Evolutionary conservation across 1,140 invertebrate species (phyloP).

Genomic region (Drosophila ogumai): DNA sequence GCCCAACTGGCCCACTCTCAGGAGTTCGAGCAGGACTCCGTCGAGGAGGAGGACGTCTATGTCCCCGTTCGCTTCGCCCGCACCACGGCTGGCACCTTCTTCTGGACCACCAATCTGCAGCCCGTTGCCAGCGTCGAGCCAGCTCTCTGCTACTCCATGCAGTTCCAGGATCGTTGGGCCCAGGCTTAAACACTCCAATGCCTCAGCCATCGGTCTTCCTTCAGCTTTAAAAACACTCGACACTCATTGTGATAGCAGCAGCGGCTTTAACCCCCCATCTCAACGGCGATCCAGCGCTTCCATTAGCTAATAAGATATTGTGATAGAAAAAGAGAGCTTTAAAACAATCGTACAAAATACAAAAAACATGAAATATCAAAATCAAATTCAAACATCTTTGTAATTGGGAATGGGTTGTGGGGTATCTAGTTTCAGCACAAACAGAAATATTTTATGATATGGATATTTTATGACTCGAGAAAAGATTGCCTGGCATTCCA

Average conservation of each 20-base stretch:
- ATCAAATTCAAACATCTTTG: conserved; percentile 54
- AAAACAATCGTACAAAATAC: conserved; percentile 61
- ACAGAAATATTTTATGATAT: conserved; percentile 6
- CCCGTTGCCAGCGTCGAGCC: conserved; percentile 80
- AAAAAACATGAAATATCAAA: conserved; percentile 52
- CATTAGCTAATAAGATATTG: conserved; percentile 76
- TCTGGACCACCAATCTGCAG: conserved; percentile 86
- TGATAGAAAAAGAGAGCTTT: conserved; percentile 77
- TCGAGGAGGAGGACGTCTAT: conserved; percentile 72
- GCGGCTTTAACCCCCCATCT: conserved; percentile 51
- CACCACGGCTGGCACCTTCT: conserved; percentile 87
- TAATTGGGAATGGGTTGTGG: conserved; percentile 38
- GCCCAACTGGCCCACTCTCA: conserved; percentile 84
- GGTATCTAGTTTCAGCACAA: conserved; percentile 14
- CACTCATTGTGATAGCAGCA: conserved; percentile 75
- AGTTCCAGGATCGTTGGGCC: conserved; percentile 86
- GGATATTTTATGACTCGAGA: neutral
- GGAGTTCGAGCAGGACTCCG: conserved; percentile 84
- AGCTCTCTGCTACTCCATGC: conserved; percentile 84
- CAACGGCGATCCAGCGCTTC: conserved; percentile 78
- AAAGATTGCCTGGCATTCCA: conserved; percentile 18
- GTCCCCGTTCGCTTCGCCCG: conserved; percentile 86
- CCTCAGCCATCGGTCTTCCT: conserved; percentile 25
- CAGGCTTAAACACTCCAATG: conserved; percentile 84
- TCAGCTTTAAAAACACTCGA: conserved; percentile 67